Base-by-base conservation (phyloP, 2,113 vertebrate genomes). In the Megaleporinus macrocephalus region DNA sequence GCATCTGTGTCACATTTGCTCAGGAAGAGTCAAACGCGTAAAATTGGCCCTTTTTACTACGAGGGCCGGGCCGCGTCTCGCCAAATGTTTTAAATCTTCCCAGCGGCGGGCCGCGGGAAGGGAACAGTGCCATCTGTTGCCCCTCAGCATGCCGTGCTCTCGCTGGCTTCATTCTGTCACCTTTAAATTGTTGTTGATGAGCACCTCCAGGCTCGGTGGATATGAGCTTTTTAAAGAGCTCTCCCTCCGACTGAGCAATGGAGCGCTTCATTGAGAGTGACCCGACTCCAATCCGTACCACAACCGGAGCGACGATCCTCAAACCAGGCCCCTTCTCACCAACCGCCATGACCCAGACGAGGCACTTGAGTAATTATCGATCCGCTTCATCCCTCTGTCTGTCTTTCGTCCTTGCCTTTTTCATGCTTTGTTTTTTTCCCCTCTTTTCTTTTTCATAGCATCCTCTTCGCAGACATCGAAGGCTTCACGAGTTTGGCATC, bases 401-500 rank as follows among this genome's bases (percentile, higher is more conserved):
- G 22, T 78, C 62, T 65, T 88, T 80, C 76, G 62, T 87, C 76
- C 5, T 47, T 73, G 74, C 70, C 53, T 44, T 57, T 24, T 88
- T 63, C 83, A 44, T 44, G 41, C n/a, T n/a, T n/a, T n/a, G n/a
- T n/a, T n/a, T 44, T 44, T 36, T 11, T 44, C 36, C 36, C 7
- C 1, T 44, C 16, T 84, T 65, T 87, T 47, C 85, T 68, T 78
- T 66, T 33, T 78, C 76, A 44, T 94, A 99, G 98, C 93, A 99
- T 99, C 89, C 94, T 98, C 85, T 99, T 99, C 76, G 98, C 98
- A 0, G 98, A 99, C 94, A 99, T 99, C 0, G 97, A 98, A 86
- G 97, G 97, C 68, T 98, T 99, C 93, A 99, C 98, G 88, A 97
- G 98, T 91, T 88, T 99, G 95, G 98, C 97, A 0, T 98, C 97